Percentiles rank a stretch among this genome's conserved stretches.
Conservation (phyloP, 2,888 invertebrate species). For the Ectobius pallidus region DNA sequence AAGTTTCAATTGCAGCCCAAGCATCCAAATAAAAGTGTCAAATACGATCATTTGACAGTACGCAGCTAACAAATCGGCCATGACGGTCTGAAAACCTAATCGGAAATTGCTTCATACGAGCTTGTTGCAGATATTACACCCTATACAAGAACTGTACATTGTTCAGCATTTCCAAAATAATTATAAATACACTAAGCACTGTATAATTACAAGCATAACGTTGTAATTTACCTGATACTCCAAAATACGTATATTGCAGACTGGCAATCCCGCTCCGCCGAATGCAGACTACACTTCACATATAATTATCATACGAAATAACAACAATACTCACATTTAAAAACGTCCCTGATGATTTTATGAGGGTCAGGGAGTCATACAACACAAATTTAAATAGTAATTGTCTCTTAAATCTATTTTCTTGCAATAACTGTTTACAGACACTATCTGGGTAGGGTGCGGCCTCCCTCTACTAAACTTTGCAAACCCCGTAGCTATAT, state of each 20-base stretch:
- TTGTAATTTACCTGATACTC: constrained; percentile 10
- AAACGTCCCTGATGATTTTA: constrained; percentile 40
- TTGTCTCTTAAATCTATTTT: constrained; percentile 34
- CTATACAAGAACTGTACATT: not conserved
- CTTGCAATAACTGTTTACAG: constrained; percentile 37
- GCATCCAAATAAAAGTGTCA: not conserved
- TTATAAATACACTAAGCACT: not conserved
- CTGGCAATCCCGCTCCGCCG: constrained; percentile 26
- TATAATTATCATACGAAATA: constrained; percentile 8
- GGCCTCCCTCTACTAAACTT: constrained; percentile 49
- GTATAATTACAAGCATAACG: not conserved
- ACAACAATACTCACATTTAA: constrained; percentile 41
- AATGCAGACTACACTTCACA: not conserved
- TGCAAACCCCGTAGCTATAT: constrained; percentile 48
- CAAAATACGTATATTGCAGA: constrained; percentile 24
- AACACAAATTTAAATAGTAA: constrained; percentile 38
- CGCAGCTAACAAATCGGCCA: constrained; percentile 27
- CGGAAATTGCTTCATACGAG: not conserved
- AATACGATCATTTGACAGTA: constrained; percentile 26
- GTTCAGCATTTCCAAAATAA: not conserved
- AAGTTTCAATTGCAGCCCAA: not conserved
- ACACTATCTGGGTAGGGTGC: constrained; percentile 46
- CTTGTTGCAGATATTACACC: not conserved
- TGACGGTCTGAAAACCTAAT: constrained; percentile 18
- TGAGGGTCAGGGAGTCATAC: constrained; percentile 44